A percentile compares a stretch with the other conserved stretches of the same genome.
Evolutionary conservation across 1,140 invertebrate genomes (phyloP).

Genomic region (Saccostrea cuccullata): DNA sequence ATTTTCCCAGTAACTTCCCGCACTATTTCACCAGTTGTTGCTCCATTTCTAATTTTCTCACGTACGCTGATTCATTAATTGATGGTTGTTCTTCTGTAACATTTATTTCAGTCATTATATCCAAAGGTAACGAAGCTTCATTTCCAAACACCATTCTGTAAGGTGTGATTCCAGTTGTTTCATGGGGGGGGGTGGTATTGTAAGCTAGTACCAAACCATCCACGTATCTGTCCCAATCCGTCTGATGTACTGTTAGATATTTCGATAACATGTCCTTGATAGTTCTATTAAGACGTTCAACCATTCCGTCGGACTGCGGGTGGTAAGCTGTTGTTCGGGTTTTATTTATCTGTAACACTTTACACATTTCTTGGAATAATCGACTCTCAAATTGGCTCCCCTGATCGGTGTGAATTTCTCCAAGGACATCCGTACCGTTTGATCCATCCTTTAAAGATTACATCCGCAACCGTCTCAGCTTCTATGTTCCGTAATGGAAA

Average conservation of each 20-base stretch:
- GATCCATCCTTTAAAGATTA: conserved; percentile 36
- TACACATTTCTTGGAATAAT: conserved; percentile 10
- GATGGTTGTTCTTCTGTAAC: too few species aligned
- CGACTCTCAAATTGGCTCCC: conserved; percentile 43
- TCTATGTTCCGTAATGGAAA: conserved; percentile 8
- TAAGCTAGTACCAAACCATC: conserved; percentile 42
- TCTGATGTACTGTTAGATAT: too few species aligned
- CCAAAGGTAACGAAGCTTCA: conserved; percentile 46
- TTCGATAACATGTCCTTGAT: too few species aligned
- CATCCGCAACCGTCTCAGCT: conserved; percentile 36
- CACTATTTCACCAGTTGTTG: conserved; percentile 19
- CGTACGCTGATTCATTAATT: too few species aligned
- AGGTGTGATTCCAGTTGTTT: conserved; percentile 17
- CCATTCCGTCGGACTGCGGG: too few species aligned
- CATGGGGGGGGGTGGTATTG: conserved; percentile 41
- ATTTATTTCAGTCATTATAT: conserved; percentile 35
- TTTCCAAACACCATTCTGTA: conserved; percentile 30
- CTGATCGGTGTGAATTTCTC: conserved; percentile 36
- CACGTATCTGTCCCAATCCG: conserved; percentile 48
- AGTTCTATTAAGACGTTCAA: too few species aligned
- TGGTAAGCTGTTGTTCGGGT: too few species aligned
- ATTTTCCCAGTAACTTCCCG: conserved; percentile 24
- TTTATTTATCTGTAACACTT: too few species aligned
- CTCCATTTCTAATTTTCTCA: conserved; percentile 25
- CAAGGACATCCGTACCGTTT: conserved; percentile 46